Conservation (phyloP, 2,797 vertebrate species). For the Hephaestus fuliginosus region DNA sequence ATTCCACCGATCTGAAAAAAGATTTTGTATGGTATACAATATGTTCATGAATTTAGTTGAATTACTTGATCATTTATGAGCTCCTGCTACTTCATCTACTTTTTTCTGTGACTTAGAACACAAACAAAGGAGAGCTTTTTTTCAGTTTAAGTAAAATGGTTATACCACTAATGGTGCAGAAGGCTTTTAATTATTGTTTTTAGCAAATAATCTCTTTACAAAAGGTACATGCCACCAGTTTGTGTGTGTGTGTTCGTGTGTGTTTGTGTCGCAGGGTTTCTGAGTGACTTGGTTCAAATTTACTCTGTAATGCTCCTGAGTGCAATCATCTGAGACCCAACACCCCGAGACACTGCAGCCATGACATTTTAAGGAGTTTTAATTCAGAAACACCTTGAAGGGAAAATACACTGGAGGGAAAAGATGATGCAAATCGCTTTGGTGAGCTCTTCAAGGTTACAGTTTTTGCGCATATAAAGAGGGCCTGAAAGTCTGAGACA, state of each 20-base stretch:
- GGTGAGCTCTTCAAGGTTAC: slow-evolving; percentile 41
- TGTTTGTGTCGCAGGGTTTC: slow-evolving; percentile 17
- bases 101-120: not conserved
- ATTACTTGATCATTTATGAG: not conserved
- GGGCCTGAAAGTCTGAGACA: slow-evolving; percentile 37
- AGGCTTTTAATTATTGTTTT: not conserved
- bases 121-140: not conserved
- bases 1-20: not conserved
- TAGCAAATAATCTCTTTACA: slow-evolving; percentile 1
- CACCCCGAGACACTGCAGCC: slow-evolving; percentile 50
- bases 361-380: slow-evolving; percentile 64
- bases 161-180: not conserved
- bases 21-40: too few relatives aligned
- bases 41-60: not conserved
- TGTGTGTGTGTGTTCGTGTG: not conserved
- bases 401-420: slow-evolving; percentile 36
- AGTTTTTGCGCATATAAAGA: slow-evolving; percentile 49
- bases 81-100: not conserved
- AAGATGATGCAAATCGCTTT: slow-evolving; percentile 49
- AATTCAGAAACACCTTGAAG: slow-evolving; percentile 62
- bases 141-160: not conserved
- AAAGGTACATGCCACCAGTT: not conserved
- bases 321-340: slow-evolving; percentile 62
- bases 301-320: slow-evolving; percentile 51
- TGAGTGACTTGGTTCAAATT: slow-evolving; percentile 60